Evolutionary conservation across 2,888 invertebrate species (phyloP).

Genomic region (Diloba caeruleocephala): DNA sequence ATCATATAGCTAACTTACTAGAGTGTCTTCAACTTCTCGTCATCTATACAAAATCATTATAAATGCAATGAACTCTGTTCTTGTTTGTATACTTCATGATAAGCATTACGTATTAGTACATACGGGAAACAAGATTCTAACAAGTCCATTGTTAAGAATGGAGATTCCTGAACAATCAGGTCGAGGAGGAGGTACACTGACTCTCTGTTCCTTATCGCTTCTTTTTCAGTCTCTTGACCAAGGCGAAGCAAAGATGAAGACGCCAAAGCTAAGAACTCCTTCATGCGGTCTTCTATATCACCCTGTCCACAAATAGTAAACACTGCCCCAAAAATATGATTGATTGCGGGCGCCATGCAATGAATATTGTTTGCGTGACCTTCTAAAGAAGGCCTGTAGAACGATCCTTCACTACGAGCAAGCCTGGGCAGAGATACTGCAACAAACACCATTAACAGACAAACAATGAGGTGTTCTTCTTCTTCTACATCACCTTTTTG

Average conservation of each 20-base stretch:
- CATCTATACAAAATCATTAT: slow-evolving; percentile 62
- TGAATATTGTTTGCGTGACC: slow-evolving; percentile 99
- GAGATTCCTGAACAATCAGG: slow-evolving; percentile 99
- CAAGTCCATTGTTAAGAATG: slow-evolving; percentile 99
- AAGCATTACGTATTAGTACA: slow-evolving; percentile 98
- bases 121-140: slow-evolving; percentile 99
- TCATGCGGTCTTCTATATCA: slow-evolving; percentile 99
- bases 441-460: slow-evolving; percentile 99
- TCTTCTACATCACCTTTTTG: slow-evolving; percentile 97
- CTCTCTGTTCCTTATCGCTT: slow-evolving; percentile 97
- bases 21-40: slow-evolving; percentile 55
- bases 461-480: slow-evolving; percentile 97
- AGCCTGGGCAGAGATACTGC: slow-evolving; percentile 99
- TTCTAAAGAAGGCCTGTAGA: slow-evolving; percentile 95
- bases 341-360: slow-evolving; percentile 98
- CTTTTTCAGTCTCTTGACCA: slow-evolving; percentile 98
- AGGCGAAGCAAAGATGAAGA: slow-evolving; percentile 98
- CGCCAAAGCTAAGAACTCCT: slow-evolving; percentile 97
- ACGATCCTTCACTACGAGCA: slow-evolving; percentile 96
- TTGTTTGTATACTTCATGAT: slow-evolving; percentile 98
- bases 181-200: slow-evolving; percentile 99
- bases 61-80: slow-evolving; percentile 91
- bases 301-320: slow-evolving; percentile 98
- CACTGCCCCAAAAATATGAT: slow-evolving; percentile 98
- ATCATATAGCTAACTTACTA: slow-evolving; percentile 37